Evolutionary conservation across 2,797 vertebrate species (phyloP).

Genomic region (Geotrypetes seraphini): DNA sequence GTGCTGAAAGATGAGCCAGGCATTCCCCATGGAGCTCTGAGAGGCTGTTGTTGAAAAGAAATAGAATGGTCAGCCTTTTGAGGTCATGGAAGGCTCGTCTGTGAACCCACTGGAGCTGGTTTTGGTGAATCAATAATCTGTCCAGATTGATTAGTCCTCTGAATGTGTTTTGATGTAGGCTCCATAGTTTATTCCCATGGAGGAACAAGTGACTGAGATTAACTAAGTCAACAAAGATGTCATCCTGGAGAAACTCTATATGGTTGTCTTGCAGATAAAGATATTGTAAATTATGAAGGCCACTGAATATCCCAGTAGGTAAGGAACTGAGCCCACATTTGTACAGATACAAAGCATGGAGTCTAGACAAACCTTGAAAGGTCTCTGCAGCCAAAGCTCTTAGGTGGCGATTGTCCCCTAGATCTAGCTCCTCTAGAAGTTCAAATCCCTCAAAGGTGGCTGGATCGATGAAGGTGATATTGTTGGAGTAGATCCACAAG

Average conservation of each 20-base stretch:
- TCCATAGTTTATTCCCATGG: conserved; percentile 92
- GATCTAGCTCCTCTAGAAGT: conserved; percentile 88
- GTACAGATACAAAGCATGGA: conserved; percentile 90
- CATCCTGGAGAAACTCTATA: conserved; percentile 89
- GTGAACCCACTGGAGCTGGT: conserved; percentile 89
- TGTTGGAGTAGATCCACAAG: conserved; percentile 97
- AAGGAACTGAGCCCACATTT: conserved; percentile 84
- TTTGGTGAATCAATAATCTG: conserved; percentile 88
- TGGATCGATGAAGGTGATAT: conserved; percentile 91
- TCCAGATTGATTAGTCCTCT: conserved; percentile 85
- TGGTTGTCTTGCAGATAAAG: conserved; percentile 97
- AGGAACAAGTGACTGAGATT: conserved; percentile 97
- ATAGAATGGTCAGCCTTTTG: conserved; percentile 85
- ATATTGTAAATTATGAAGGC: conserved; percentile 92
- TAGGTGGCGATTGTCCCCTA: conserved; percentile 91
- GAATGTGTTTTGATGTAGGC: conserved; percentile 89
- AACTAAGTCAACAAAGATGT: conserved; percentile 89
- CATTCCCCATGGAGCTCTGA: conserved; percentile 81
- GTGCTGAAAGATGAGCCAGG: conserved; percentile 71
- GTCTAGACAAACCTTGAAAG: conserved; percentile 82
- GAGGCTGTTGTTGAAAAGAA: conserved; percentile 94
- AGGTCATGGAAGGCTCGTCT: conserved; percentile 87
- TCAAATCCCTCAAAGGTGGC: conserved; percentile 83
- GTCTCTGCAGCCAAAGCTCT: conserved; percentile 84
- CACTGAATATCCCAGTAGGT: conserved; percentile 81